These are phyloP conservation scores for Geococcyx californianus DNA, from an alignment of 2,113 vertebrate genomes.

Conservation along the genomic window DNA sequence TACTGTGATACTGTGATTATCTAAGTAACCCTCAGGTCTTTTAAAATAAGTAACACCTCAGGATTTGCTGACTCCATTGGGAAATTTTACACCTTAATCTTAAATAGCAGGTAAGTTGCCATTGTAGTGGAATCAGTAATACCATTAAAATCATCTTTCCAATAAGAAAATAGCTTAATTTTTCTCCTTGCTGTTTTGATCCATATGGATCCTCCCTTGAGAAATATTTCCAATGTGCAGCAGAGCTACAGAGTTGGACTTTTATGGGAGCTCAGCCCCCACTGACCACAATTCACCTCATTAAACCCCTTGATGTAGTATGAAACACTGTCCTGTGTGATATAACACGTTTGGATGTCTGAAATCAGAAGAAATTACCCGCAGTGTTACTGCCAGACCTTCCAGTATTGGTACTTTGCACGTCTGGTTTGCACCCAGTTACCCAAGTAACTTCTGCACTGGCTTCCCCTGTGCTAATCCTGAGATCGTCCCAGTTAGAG, in stretches of 20 bases:
- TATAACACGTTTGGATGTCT: not conserved
- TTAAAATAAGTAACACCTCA: conserved; percentile 54
- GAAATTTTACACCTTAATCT: conserved; percentile 34
- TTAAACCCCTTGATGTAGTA: not conserved
- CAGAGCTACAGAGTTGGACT: not conserved
- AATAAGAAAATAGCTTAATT: not conserved
- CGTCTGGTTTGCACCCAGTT: not conserved
- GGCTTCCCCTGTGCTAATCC: not conserved
- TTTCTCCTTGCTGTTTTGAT: not conserved
- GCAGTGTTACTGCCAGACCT: not conserved
- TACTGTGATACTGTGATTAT: no score
- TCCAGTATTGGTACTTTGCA: not conserved
- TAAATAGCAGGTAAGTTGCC: not conserved
- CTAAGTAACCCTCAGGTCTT: conserved; percentile 43
- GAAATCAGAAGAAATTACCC: not conserved
- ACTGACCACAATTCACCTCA: not conserved
- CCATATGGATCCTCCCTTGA: not conserved
- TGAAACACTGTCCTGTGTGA: not conserved
- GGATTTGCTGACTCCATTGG: conserved; percentile 55
- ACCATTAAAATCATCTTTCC: not conserved
- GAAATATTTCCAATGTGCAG: not conserved
- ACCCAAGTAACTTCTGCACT: not conserved
- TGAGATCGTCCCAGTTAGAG: not conserved
- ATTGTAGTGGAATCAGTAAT: not conserved
- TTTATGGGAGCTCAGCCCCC: not conserved